These are phyloP conservation scores for Chinchilla lanigera DNA, from an alignment of 2,113 vertebrate species.

Conservation along the genomic window DNA sequence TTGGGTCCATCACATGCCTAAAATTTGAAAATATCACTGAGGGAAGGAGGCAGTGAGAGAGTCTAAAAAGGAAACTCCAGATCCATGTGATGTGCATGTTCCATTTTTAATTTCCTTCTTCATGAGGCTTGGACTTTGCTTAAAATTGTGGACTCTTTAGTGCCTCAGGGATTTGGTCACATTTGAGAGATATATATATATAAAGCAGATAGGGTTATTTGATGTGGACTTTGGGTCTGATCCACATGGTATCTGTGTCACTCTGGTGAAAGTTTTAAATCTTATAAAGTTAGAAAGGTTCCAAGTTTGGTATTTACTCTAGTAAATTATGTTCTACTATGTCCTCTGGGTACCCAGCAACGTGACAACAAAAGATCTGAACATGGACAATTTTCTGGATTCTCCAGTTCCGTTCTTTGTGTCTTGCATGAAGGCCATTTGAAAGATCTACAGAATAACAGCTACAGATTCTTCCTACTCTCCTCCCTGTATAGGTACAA, in stretches of 20 bases:
- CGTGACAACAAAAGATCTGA: background rate
- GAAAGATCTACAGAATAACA: background rate
- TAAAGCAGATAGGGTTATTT: background rate
- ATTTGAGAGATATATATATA: background rate
- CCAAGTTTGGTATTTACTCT: background rate
- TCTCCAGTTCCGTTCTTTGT: background rate
- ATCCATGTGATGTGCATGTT: background rate
- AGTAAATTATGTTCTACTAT: background rate
- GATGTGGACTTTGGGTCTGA: background rate
- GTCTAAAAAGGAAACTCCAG: constrained; percentile 45
- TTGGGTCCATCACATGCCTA: constrained; percentile 59
- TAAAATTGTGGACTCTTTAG: constrained; percentile 25
- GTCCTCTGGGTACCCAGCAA: background rate
- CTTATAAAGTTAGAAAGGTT: constrained; percentile 56
- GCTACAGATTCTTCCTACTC: background rate
- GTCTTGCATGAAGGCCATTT: background rate
- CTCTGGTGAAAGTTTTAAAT: background rate
- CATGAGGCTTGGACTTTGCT: background rate
- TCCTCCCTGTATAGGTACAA: background rate
- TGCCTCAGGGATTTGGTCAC: background rate
- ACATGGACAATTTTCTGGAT: background rate
- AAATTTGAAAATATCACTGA: constrained; percentile 58
- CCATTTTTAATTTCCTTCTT: constrained; percentile 58
- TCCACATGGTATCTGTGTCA: background rate
- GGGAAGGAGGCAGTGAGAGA: constrained; percentile 9